Evolutionary conservation across 2,888 invertebrate species (phyloP).

Genomic region (Steinernema carpocapsae): DNA sequence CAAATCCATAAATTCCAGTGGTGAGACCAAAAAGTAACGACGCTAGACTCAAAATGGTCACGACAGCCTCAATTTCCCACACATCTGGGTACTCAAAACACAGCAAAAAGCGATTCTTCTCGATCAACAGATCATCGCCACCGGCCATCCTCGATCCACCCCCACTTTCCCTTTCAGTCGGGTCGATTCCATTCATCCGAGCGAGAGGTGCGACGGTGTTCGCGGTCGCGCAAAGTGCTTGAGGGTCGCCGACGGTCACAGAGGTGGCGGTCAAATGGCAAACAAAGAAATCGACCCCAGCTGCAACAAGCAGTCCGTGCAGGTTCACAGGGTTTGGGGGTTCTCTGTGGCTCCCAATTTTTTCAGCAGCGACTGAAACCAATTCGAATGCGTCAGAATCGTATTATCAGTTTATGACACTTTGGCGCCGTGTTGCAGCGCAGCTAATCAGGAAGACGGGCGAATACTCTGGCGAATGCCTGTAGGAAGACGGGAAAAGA

Average conservation of each 20-base stretch:
- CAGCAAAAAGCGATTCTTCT: neutral
- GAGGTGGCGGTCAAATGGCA: constrained; percentile 10
- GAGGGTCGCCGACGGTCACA: neutral
- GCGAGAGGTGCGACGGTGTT: neutral
- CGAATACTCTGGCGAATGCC: too few relatives aligned
- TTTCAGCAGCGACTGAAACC: neutral
- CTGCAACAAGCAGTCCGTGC: neutral
- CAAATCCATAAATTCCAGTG: too few relatives aligned
- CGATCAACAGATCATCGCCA: neutral
- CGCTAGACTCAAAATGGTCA: too few relatives aligned
- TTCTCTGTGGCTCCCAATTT: too few relatives aligned
- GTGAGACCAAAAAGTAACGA: too few relatives aligned
- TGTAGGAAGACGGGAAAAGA: too few relatives aligned
- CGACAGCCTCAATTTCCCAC: too few relatives aligned
- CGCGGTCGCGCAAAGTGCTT: constrained; percentile 30
- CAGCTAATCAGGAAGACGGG: neutral
- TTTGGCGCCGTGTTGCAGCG: neutral
- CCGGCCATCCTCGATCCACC: constrained; percentile 1
- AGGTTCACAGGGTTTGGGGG: neutral
- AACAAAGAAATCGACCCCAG: constrained; percentile 12
- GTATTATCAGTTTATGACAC: constrained; percentile 12
- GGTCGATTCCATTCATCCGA: constrained; percentile 2
- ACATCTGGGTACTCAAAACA: too few relatives aligned
- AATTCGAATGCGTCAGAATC: neutral
- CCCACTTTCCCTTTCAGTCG: neutral